Conservation (phyloP, 2,888 invertebrate species). For the Cephus pulcher region DNA sequence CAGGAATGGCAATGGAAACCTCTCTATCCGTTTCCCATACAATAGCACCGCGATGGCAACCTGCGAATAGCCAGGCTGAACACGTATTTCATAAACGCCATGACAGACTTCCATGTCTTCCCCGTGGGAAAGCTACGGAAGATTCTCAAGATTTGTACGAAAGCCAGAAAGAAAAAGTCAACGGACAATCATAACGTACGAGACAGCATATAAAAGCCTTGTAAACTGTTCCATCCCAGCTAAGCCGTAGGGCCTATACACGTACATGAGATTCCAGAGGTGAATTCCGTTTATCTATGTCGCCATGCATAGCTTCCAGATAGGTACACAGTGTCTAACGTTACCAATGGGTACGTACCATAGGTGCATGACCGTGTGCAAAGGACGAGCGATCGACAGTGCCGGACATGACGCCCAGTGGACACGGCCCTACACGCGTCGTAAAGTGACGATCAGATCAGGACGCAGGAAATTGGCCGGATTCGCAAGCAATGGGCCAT, state of each 20-base stretch:
- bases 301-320: conserved; percentile 4
- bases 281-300: conserved; percentile 5
- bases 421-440: conserved; percentile 54
- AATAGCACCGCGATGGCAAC: conserved; percentile 32
- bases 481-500: conserved; percentile 65
- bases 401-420: conserved; percentile 3
- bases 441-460: conserved; percentile 66
- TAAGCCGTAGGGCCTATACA: not conserved
- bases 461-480: conserved; percentile 65
- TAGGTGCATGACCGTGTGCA: not conserved
- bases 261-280: conserved; percentile 6
- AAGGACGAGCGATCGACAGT: conserved; percentile 11
- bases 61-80: conserved; percentile 55
- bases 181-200: conserved; percentile 17
- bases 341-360: conserved; percentile 10
- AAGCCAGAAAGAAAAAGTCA: not conserved
- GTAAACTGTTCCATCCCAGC: not conserved
- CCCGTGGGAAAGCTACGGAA: conserved; percentile 26
- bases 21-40: conserved; percentile 59
- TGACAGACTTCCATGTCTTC: conserved; percentile 7
- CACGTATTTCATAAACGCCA: conserved; percentile 62
- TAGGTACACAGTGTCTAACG: conserved; percentile 12
- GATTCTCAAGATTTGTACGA: not conserved
- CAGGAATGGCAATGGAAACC: conserved; percentile 61
- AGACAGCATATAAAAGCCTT: conserved; percentile 1